phyloP scores from a whole-genome alignment of 2,888 invertebrate species.

The Rhagonycha lutea region DNA sequence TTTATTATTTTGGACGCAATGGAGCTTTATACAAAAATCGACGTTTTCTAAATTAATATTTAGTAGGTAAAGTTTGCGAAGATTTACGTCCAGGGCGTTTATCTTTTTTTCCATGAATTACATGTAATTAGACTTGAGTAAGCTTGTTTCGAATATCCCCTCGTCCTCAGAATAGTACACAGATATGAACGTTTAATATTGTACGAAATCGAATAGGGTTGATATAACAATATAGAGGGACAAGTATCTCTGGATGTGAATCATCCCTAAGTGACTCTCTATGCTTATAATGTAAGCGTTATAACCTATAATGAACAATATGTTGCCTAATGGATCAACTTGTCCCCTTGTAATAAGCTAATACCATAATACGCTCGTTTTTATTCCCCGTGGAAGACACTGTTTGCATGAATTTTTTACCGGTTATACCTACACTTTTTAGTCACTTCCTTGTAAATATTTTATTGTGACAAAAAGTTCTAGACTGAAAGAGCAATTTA shows the following conservation, averaged over 20 bases:
- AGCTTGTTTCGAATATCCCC: background rate
- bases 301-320: slow-evolving; percentile 47
- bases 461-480: background rate
- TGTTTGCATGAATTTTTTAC: slow-evolving; percentile 17
- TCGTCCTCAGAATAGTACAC: background rate
- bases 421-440: background rate
- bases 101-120: background rate
- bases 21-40: background rate
- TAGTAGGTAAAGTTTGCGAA: background rate
- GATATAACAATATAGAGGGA: slow-evolving; percentile 35
- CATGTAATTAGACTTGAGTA: background rate
- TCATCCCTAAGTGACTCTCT: slow-evolving; percentile 46
- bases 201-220: slow-evolving; percentile 6
- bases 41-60: background rate
- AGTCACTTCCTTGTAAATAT: slow-evolving; percentile 9
- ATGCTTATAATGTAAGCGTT: slow-evolving; percentile 41
- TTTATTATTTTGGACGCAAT: background rate
- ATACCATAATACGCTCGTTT: slow-evolving; percentile 17
- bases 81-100: background rate
- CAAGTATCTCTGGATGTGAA: slow-evolving; percentile 39
- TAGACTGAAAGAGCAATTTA: background rate
- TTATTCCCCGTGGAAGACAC: background rate
- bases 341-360: slow-evolving; percentile 42
- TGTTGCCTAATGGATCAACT: slow-evolving; percentile 45
- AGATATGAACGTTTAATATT: background rate